Percentiles rank a stretch among this genome's conserved stretches.
These are phyloP conservation scores for Sceloporus tristichus DNA, from an alignment of 2,113 vertebrate species.

Conservation along the genomic window DNA sequence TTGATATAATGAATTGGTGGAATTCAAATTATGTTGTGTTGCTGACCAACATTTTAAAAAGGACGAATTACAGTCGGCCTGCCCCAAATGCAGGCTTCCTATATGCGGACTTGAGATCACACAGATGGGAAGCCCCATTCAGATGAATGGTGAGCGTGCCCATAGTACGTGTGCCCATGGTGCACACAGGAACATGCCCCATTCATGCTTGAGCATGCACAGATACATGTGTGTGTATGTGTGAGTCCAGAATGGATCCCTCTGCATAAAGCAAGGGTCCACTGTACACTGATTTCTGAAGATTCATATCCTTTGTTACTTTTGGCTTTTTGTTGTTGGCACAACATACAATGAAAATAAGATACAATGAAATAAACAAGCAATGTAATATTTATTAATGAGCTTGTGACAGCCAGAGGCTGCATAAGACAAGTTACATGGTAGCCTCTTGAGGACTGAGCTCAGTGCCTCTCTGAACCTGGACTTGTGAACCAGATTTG, in stretches of 20 bases:
- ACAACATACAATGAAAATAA: background rate
- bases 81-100: no score
- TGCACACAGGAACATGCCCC: no score
- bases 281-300: background rate
- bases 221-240: no score
- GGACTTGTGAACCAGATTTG: background rate
- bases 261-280: no score
- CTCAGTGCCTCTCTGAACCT: background rate
- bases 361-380: background rate
- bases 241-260: no score
- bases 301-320: background rate
- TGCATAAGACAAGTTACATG: background rate
- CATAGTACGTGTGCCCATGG: no score
- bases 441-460: background rate
- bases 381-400: conserved; percentile 5
- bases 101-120: no score
- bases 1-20: background rate
- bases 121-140: no score
- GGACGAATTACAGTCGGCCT: background rate
- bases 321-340: background rate
- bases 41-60: background rate
- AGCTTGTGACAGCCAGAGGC: background rate
- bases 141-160: no score
- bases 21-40: background rate
- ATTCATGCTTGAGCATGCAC: no score